These are phyloP conservation scores for Ctenomys sociabilis DNA, from an alignment of 2,113 vertebrate genomes.

Conservation along the genomic window DNA sequence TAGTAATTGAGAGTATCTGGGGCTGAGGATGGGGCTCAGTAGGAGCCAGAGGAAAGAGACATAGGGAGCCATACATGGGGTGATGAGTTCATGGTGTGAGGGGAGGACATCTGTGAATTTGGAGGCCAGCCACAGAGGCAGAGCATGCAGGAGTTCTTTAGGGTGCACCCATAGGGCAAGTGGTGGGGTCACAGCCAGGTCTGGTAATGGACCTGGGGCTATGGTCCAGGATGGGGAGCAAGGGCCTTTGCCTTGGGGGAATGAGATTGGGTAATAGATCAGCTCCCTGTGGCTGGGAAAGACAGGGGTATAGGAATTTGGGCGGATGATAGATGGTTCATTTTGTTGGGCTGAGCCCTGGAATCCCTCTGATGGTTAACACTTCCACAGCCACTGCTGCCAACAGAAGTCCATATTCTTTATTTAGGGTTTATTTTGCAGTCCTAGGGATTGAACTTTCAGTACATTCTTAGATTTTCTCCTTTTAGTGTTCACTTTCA, in stretches of 20 bases:
- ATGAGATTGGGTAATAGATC: background rate
- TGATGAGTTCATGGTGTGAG: background rate
- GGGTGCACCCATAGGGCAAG: background rate
- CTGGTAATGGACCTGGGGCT: fast-evolving
- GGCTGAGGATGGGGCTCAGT: background rate
- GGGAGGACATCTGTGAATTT: background rate
- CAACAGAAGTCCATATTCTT: background rate
- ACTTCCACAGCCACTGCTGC: fast-evolving
- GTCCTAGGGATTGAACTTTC: background rate
- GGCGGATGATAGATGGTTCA: no score
- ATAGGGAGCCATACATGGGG: background rate
- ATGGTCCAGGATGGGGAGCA: background rate
- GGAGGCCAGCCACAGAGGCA: background rate
- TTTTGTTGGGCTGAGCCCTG: background rate
- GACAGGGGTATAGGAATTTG: background rate
- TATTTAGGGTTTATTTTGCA: background rate
- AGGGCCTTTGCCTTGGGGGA: background rate
- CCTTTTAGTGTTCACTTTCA: background rate
- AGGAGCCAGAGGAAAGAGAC: background rate
- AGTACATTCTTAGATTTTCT: background rate
- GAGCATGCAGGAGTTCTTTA: background rate
- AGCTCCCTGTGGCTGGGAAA: background rate
- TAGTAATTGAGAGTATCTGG: background rate
- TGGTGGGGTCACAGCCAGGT: background rate
- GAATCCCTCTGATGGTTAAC: background rate